Evolutionary conservation across 2,797 vertebrate species (phyloP).

Genomic region (Poecilia picta): DNA sequence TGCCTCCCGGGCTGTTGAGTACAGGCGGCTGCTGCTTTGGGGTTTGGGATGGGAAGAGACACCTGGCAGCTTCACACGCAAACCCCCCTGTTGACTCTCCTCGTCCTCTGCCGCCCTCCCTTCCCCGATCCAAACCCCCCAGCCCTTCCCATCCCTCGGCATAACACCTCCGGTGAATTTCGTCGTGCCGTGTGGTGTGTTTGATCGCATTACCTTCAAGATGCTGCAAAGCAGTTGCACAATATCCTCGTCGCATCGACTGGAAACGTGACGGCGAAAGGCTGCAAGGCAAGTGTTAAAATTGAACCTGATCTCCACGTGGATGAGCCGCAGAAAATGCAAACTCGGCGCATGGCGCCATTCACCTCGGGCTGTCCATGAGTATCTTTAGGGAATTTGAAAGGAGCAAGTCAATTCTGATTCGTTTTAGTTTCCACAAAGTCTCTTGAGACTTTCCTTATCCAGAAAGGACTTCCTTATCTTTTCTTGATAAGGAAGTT

Average conservation of each 20-base stretch:
- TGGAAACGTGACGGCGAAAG: conserved; percentile 50
- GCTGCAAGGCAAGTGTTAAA: conserved; percentile 62
- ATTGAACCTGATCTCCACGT: conserved; percentile 51
- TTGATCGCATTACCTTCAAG: conserved; percentile 76
- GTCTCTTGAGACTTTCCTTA: neutral
- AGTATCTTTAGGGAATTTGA: neutral
- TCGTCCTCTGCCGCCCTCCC: conserved; percentile 11
- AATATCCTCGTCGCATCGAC: conserved; percentile 68
- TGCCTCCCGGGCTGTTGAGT: conserved; percentile 59
- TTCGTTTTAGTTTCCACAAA: neutral
- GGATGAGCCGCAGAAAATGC: conserved; percentile 27
- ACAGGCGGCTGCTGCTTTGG: conserved; percentile 55
- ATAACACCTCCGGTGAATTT: conserved; percentile 35
- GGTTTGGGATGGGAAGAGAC: conserved; percentile 62
- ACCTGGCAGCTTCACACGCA: conserved; percentile 74
- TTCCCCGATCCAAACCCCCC: conserved; percentile 2
- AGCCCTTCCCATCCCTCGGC: conserved; percentile 24
- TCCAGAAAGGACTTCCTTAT: too few relatives aligned
- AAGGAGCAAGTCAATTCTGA: neutral
- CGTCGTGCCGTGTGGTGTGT: conserved; percentile 43
- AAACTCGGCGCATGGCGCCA: conserved; percentile 23
- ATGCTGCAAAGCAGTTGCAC: conserved; percentile 64
- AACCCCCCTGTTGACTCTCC: conserved; percentile 47
- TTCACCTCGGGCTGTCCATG: conserved; percentile 18
- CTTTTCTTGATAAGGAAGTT: neutral